Base-by-base conservation (phyloP, 2,888 invertebrate species). In the Hydrotaea cyrtoneurina region DNA sequence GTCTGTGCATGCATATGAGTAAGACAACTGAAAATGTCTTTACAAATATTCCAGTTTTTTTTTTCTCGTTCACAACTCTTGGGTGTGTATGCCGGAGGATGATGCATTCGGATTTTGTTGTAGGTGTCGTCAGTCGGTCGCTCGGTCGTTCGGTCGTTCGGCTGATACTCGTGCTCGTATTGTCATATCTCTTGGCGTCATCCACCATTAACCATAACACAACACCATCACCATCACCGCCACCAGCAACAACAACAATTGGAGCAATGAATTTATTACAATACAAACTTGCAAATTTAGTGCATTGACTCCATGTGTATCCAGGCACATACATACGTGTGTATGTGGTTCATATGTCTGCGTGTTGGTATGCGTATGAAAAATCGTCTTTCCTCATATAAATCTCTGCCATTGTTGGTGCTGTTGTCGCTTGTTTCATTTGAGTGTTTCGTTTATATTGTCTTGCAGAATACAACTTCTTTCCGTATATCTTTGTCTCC, bases 271-370 rank as follows among this genome's bases (percentile, higher is more conserved):
- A 17, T 84, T 78, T 64, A 64, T 64, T 81, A 72, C 59, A 71
- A 72, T 76, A 84, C 78, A 84, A 81, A 72, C 71, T 81, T 84
- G 80, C 84, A 84, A n/a, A 81, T 84, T 84, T 84, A 75, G 84
- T 81, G 78, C 84, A 84, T 71, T 81, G 84, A 81, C 80, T 84
- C 73, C 74, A 74, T 62, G 17, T 76, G 26, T 80, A 19, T 78
- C 15, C 73, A 77, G 26, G 39, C 46, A 73, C 66, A n/a, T 26
- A 8, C 62, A 46, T 21, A 11, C 7, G 2, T n/a, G 15, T 39
- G 39, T 31, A 31, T 31, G 31, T 31, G 31, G 31, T 31, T 31
- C 3, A 7, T 31, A 31, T 2, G 31, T 31, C 3, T 31, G 31
- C 31, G 3, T 31, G 31, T 31, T 2, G 31, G 31, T 31, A 15